Conservation (phyloP, 2,113 vertebrate genomes). For the Alectura lathami region DNA sequence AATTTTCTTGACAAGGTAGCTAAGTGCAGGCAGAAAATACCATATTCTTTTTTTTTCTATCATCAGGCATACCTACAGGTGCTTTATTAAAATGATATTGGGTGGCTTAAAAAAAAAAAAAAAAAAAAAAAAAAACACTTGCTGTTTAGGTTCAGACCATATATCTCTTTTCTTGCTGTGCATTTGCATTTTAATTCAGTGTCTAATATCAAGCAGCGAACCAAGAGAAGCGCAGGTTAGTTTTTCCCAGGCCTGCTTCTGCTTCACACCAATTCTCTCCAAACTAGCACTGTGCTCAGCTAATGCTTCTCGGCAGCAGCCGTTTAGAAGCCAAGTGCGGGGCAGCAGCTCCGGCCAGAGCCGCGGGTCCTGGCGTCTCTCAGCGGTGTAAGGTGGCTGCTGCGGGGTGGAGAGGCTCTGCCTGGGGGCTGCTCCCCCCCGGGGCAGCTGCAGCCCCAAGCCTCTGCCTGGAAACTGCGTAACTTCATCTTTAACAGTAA, state of each 20-base stretch:
- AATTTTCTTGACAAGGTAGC: slow-evolving; percentile 61
- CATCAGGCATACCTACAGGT: slow-evolving; percentile 73
- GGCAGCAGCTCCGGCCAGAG: too few relatives aligned
- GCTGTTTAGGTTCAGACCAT: slow-evolving; percentile 55
- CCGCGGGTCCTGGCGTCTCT: too few relatives aligned
- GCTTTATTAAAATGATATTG: slow-evolving; percentile 65
- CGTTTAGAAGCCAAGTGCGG: too few relatives aligned
- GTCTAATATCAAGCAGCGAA: slow-evolving; percentile 69
- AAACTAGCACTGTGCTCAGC: not conserved
- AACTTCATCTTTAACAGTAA: slow-evolving; percentile 60
- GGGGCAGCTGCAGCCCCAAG: too few relatives aligned
- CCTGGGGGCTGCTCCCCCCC: too few relatives aligned
- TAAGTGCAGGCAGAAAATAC: slow-evolving; percentile 29
- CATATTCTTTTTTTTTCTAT: slow-evolving; percentile 25
- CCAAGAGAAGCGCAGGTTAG: slow-evolving; percentile 65
- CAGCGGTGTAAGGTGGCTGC: too few relatives aligned
- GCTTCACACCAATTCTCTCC: too few relatives aligned
- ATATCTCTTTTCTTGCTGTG: slow-evolving; percentile 73
- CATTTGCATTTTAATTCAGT: slow-evolving; percentile 61
- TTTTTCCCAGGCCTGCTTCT: not conserved
- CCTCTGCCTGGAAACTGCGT: slow-evolving; percentile 70
- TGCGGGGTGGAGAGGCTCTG: too few relatives aligned
- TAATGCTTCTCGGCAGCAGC: not conserved
- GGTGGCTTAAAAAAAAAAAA: slow-evolving; percentile 44
- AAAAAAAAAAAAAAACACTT: slow-evolving; percentile 2